Evolutionary conservation across 1,140 invertebrate genomes (phyloP).

Genomic region (Propsilocerus akamusi): DNA sequence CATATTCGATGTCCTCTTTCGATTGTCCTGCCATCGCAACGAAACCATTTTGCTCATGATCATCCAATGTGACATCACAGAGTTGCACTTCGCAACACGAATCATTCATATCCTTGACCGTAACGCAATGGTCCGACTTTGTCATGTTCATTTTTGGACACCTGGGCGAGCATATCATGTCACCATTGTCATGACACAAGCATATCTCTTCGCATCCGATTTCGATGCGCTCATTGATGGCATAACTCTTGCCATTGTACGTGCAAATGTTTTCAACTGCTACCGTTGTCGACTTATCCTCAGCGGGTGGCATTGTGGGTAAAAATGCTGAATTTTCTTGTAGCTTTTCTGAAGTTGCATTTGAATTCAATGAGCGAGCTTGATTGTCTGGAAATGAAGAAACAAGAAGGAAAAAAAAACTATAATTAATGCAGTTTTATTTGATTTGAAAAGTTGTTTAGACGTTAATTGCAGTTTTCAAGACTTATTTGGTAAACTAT

Average conservation of each 20-base stretch:
- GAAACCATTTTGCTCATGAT: slow-evolving; percentile 33
- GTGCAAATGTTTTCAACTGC: slow-evolving; percentile 48
- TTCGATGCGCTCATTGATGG: slow-evolving; percentile 49
- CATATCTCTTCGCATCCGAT: slow-evolving; percentile 63
- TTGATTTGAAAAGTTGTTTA: too few relatives aligned
- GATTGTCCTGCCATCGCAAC: slow-evolving; percentile 11
- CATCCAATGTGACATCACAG: slow-evolving; percentile 59
- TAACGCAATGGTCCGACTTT: slow-evolving; percentile 42
- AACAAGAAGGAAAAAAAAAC: slow-evolving; percentile 5
- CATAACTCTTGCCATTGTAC: slow-evolving; percentile 54
- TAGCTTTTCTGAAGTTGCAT: slow-evolving; percentile 5
- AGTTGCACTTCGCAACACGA: slow-evolving; percentile 65
- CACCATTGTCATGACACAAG: slow-evolving; percentile 48
- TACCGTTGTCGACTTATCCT: slow-evolving; percentile 8
- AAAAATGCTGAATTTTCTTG: slow-evolving; percentile 10
- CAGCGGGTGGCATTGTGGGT: slow-evolving; percentile 7
- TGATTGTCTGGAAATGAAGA: slow-evolving; percentile 13
- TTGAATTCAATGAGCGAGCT: slow-evolving; percentile 21
- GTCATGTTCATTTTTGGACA: slow-evolving; percentile 21
- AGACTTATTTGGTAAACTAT: background rate
- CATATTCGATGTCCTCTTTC: background rate
- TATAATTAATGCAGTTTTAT: background rate
- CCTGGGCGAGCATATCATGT: slow-evolving; percentile 17
- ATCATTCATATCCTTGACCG: slow-evolving; percentile 54
- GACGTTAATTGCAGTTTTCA: background rate